Evolutionary conservation across 2,888 invertebrate species (phyloP), one percentile per base, ranked within the genome.

Genomic region (Coenonympha glycerion): DNA sequence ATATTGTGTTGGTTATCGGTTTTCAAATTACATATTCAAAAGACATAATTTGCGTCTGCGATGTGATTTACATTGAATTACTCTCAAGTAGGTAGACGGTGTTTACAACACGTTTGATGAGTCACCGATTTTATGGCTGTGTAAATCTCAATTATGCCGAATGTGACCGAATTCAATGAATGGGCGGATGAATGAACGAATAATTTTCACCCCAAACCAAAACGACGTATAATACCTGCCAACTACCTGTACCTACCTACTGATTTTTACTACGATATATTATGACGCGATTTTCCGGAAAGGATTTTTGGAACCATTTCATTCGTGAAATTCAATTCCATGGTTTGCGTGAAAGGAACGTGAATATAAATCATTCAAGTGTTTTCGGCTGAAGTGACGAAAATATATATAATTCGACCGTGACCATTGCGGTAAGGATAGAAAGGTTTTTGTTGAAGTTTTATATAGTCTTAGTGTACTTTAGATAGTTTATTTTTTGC

Each of bases 61-160:
- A 41, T 36, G 16, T 36, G 30, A 41, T 36, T 30, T 26, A 21
- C 37, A 24, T 36, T 40, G 37, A 47, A 49, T 42, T 37, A 26
- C 28, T 39, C 28, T 47, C 41, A 24, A 30, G 34, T 24, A 22
- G 42, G 34, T 24, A 22, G 42, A 49, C 49, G 52, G 46, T 42
- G 49, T 49, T 42, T 33, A 41, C 8, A 19, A 42, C 37, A 42
- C 47, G 36, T 49, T 31, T 33, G 49, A 37, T 53, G 49, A 49
- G 36, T 55, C 40, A 52, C 37, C 33, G 15, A 19, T 39, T 46
- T 52, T 51, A 48, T 36, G 21, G 40, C 34, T 36, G 31, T 34
- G 44, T 48, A 37, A 49, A 52, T 49, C 33, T 47, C 33, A 42
- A 41, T 53, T 36, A 49, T 42, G 13, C 49, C 30, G 36, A 42